Base-by-base conservation (phyloP, 2,888 invertebrate genomes). In the Helobdella robusta region DNA sequence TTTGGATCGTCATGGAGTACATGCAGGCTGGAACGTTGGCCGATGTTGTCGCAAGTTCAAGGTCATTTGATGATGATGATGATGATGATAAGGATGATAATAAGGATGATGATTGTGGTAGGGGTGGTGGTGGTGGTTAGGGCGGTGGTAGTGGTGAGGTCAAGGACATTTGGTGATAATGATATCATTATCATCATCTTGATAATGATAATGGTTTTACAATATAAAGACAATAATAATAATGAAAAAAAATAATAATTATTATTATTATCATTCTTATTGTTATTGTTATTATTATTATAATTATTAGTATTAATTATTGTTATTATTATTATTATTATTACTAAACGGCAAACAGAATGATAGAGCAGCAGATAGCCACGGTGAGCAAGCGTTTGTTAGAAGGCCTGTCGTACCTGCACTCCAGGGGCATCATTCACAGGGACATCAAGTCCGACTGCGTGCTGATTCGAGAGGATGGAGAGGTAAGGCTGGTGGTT, bases 351-450 rank as follows among this genome's bases (percentile, higher is more conserved):
- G 93, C 95, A 80, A 93, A 94, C 0, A 87, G 94, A 6, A 90
- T 97, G 89, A 91, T 92, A 74, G 94, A 95, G 77, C 87, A 88
- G 0, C 95, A 97, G 77, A 97, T 97, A 64, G 94, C 95, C 0
- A 91, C 93, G 2, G 91, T 97, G 5, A 89, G 91, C 74, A 84
- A 87, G 30, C 94, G 95, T 80, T 87, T 89, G 52, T 81, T 95
- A 3, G 86, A 88, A 77, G 95, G 92, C 0, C 84, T 95, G 56
- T 85, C 87, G 68, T 97, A 93, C 80, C 82, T 94, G 88, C 65
- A 90, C 90, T 87, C 87, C 88, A 75, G 91, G 89, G 74, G 74
- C 68, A 76, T 76, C 65, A 77, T 77, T 59, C 77, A 77, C 68
- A 71, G 59, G 32, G 59, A 59, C 35, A 32, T 59, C 34, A 59